Evolutionary conservation across 2,888 invertebrate species (phyloP).

Genomic region (Callinectes sapidus): DNA sequence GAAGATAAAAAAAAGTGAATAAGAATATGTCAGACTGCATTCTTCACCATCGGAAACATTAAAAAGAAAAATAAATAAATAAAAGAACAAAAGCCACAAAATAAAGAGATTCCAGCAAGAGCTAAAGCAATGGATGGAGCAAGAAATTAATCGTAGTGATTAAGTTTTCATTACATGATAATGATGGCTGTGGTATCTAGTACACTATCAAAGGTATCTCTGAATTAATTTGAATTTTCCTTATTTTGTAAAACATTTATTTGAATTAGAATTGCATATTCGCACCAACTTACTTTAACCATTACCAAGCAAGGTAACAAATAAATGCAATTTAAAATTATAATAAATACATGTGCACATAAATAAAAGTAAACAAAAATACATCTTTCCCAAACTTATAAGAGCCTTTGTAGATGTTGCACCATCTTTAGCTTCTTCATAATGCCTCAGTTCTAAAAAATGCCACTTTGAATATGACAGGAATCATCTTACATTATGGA

Average conservation of each 20-base stretch:
- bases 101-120: too few relatives aligned
- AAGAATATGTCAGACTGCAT: too few relatives aligned
- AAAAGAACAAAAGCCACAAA: too few relatives aligned
- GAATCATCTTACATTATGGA: neutral
- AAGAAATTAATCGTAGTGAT: neutral
- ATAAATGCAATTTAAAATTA: slow-evolving; percentile 27
- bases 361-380: neutral
- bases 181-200: neutral
- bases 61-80: too few relatives aligned
- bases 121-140: too few relatives aligned
- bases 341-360: slow-evolving; percentile 26
- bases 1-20: too few relatives aligned
- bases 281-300: neutral
- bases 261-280: neutral
- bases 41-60: too few relatives aligned
- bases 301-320: slow-evolving; percentile 4
- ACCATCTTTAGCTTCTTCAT: neutral
- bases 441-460: neutral
- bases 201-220: neutral
- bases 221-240: neutral
- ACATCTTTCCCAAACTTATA: neutral
- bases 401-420: neutral
- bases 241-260: neutral
- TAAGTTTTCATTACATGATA: neutral
- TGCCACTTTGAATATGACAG: neutral